Conservation (phyloP, 2,113 vertebrate species). For the Carollia perspicillata region DNA sequence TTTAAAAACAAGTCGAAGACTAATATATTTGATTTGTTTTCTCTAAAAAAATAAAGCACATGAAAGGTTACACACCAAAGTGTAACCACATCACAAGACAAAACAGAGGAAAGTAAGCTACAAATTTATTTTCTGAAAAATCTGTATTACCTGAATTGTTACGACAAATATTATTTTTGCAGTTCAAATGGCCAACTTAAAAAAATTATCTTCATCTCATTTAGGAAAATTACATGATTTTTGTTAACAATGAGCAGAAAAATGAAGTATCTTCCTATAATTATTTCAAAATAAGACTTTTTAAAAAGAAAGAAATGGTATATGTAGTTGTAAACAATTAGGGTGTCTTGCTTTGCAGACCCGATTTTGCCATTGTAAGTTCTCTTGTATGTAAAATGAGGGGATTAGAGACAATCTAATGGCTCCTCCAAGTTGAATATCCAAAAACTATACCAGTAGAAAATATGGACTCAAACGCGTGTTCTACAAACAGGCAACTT, state of each 20-base stretch:
- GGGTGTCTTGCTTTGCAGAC: background rate
- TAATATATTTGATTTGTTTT: background rate
- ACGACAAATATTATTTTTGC: background rate
- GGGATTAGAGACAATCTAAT: background rate
- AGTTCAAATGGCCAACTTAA: background rate
- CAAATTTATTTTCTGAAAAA: conserved; percentile 21
- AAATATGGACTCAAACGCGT: background rate
- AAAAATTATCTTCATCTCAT: background rate
- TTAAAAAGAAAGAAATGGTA: background rate
- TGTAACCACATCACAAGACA: background rate
- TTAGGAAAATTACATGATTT: conserved; percentile 25
- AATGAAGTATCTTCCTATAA: background rate
- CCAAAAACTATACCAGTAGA: background rate
- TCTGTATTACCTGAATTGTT: background rate
- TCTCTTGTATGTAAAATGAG: background rate
- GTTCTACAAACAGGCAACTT: background rate
- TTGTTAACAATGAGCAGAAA: background rate
- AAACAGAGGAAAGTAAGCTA: background rate
- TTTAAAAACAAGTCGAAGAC: background rate
- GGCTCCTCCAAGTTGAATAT: background rate
- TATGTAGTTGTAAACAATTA: background rate
- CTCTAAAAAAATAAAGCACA: conserved; percentile 11
- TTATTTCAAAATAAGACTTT: background rate
- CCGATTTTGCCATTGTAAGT: background rate
- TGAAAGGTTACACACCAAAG: background rate